phyloP scores from a whole-genome alignment of 2,888 invertebrate genomes.

The Microdon myrmicae region DNA sequence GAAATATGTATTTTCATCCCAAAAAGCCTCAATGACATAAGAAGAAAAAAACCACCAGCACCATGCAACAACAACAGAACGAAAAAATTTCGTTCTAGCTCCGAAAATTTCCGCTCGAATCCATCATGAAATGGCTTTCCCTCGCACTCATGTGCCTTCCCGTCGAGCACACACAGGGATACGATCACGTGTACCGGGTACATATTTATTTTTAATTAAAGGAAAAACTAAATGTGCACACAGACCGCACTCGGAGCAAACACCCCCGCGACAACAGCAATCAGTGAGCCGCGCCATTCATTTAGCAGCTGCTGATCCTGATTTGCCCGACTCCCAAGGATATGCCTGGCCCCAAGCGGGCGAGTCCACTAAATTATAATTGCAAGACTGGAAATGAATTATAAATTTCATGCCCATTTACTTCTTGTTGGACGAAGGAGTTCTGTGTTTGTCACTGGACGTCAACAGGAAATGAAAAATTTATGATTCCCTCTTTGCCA shows the following conservation, averaged over 20 bases:
- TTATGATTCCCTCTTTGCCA: conserved; percentile 50
- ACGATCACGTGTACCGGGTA: conserved; percentile 12
- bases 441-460: conserved; percentile 46
- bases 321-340: conserved; percentile 32
- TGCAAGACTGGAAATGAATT: conserved; percentile 53
- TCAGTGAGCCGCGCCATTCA: conserved; percentile 18
- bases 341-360: conserved; percentile 3
- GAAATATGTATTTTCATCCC: conserved; percentile 45
- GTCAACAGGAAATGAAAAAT: conserved; percentile 53
- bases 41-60: conserved; percentile 17
- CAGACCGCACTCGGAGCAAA: conserved; percentile 44
- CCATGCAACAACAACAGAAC: conserved; percentile 11
- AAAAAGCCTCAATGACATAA: conserved; percentile 11
- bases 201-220: conserved; percentile 52
- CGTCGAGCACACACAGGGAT: background rate
- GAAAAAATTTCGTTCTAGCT: conserved; percentile 47
- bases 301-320: conserved; percentile 51
- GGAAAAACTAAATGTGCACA: conserved; percentile 52
- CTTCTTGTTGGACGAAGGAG: conserved; percentile 32
- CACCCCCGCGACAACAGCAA: conserved; percentile 7
- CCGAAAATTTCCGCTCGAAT: conserved; percentile 50
- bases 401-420: conserved; percentile 53
- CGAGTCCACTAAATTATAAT: conserved; percentile 52
- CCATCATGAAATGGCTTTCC: conserved; percentile 51
- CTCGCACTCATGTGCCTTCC: background rate